phyloP scores from a whole-genome alignment of 2,888 invertebrate species.

The Melitaea athalia region DNA sequence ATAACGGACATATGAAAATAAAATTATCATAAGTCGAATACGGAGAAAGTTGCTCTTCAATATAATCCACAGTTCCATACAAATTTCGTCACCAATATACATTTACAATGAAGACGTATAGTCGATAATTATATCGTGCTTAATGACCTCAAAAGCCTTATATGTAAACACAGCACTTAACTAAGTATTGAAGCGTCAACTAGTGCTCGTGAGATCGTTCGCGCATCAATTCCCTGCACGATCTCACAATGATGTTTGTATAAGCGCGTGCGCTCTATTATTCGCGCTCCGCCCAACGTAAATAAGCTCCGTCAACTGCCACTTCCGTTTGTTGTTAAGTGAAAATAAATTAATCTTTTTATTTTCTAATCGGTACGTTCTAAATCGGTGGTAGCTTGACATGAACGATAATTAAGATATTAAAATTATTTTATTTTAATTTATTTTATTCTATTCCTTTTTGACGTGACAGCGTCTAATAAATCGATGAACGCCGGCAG shows the following conservation, averaged over 20 bases:
- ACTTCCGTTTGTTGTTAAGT: conserved; percentile 41
- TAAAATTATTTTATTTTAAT: too few relatives aligned
- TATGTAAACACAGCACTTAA: conserved; percentile 29
- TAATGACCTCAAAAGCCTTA: conserved; percentile 28
- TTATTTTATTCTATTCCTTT: too few relatives aligned
- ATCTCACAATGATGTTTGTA: conserved; percentile 51
- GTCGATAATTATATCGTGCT: conserved; percentile 16
- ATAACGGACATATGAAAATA: neutral
- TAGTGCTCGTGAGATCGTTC: conserved; percentile 41
- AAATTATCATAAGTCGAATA: neutral
- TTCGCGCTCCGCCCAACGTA: conserved; percentile 50
- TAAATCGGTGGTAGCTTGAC: too few relatives aligned
- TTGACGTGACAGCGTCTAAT: too few relatives aligned
- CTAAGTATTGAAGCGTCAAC: conserved; percentile 28
- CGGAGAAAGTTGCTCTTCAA: neutral
- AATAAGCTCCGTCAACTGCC: conserved; percentile 39
- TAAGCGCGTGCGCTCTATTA: conserved; percentile 56
- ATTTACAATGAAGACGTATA: conserved; percentile 21
- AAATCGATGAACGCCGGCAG: too few relatives aligned
- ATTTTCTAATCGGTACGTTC: too few relatives aligned
- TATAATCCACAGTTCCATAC: too few relatives aligned
- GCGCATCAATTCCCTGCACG: conserved; percentile 57
- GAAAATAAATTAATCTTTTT: conserved; percentile 39
- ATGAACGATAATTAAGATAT: too few relatives aligned
- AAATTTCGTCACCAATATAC: too few relatives aligned